A percentile compares a stretch with the other conserved stretches of the same genome.
These are phyloP conservation scores for Scolopax rusticola DNA, from an alignment of 2,797 vertebrate species.

Conservation along the genomic window DNA sequence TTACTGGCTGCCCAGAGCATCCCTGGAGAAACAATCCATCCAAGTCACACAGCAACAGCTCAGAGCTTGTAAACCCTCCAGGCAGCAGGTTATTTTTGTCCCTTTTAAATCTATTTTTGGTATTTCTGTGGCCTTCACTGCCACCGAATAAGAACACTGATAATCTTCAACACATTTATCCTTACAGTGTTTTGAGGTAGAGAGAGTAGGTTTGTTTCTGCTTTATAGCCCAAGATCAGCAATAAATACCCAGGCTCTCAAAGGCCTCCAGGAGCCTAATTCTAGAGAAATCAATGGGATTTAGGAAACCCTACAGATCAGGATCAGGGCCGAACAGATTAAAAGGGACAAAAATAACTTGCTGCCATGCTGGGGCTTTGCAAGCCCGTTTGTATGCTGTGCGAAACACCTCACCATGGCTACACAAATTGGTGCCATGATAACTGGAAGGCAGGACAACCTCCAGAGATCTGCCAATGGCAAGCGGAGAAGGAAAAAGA, in stretches of 20 bases:
- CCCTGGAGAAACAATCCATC: conserved; percentile 5
- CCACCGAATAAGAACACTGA: not conserved
- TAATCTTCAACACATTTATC: conserved; percentile 22
- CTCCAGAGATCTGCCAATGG: too few species aligned
- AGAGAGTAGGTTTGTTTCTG: not conserved
- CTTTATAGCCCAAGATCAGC: not conserved
- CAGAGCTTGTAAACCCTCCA: not conserved
- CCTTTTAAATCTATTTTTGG: conserved; percentile 39
- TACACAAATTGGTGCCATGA: not conserved
- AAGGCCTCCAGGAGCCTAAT: conserved; percentile 33
- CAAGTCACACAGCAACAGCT: not conserved
- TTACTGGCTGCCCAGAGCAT: not conserved
- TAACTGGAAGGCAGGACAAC: too few species aligned
- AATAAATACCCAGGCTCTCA: not conserved
- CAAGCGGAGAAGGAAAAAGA: too few species aligned
- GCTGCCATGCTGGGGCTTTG: accelerated
- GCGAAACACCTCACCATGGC: accelerated
- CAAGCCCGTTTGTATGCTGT: not conserved
- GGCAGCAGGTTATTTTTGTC: conserved; percentile 48
- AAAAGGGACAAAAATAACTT: conserved; percentile 40
- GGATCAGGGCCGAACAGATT: conserved; percentile 33
- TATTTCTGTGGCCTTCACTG: conserved; percentile 7
- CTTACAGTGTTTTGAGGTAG: not conserved
- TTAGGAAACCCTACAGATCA: conserved; percentile 52
- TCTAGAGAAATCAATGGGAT: conserved; percentile 58